Conservation (phyloP, 2,113 vertebrate genomes). For the Oncorhynchus clarkii region DNA sequence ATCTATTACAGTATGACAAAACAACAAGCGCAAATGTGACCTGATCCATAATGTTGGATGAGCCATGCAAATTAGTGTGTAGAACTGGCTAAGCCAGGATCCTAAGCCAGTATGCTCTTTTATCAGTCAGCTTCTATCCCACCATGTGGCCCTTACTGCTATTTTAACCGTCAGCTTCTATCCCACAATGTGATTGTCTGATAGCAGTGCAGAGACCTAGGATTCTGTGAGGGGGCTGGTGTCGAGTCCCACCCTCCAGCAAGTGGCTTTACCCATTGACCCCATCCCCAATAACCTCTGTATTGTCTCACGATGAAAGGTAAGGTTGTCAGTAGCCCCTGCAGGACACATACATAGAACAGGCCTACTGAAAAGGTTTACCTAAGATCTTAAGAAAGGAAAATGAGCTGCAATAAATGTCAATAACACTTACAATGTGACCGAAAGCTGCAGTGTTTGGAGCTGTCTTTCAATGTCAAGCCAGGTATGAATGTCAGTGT, state of each 20-base stretch:
- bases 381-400: constrained; percentile 32
- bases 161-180: too few species aligned
- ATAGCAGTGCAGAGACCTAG: constrained; percentile 53
- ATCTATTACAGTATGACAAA: too few species aligned
- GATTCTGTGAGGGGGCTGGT: constrained; percentile 48
- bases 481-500: neutral
- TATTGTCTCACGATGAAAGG: constrained; percentile 63
- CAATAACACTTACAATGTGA: neutral
- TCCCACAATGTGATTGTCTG: constrained; percentile 32
- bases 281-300: constrained; percentile 65
- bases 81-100: too few species aligned
- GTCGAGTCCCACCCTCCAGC: constrained; percentile 68
- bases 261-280: constrained; percentile 52
- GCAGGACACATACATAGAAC: constrained; percentile 52
- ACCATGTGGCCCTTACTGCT: too few species aligned
- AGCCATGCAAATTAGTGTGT: too few species aligned
- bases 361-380: constrained; percentile 57
- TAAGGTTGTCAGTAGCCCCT: constrained; percentile 56
- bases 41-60: too few species aligned
- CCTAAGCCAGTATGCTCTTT: too few species aligned
- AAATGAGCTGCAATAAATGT: neutral
- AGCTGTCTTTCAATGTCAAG: neutral
- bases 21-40: too few species aligned
- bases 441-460: neutral
- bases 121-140: too few species aligned